These are phyloP conservation scores for Poeciliopsis infans DNA, from an alignment of 2,797 vertebrate genomes.

Conservation along the genomic window DNA sequence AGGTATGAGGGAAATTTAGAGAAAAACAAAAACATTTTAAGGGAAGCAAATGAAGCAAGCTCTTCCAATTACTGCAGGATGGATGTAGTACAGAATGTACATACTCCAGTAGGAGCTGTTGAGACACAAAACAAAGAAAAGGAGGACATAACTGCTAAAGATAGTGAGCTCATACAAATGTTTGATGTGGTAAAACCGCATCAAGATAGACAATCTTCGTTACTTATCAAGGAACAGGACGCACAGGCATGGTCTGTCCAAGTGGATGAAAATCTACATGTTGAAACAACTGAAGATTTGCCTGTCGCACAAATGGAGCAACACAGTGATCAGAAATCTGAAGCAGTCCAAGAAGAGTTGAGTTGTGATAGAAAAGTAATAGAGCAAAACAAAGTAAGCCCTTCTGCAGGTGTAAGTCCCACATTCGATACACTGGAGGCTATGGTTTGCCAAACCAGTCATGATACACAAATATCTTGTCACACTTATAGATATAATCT, in stretches of 20 bases:
- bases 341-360: slow-evolving; percentile 16
- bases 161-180: slow-evolving; percentile 6
- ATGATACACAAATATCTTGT: slow-evolving; percentile 18
- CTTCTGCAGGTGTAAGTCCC: slow-evolving; percentile 8
- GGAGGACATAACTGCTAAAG: slow-evolving; percentile 20
- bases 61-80: slow-evolving; percentile 9
- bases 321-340: slow-evolving; percentile 2
- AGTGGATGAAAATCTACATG: slow-evolving; percentile 3
- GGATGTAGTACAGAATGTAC: not conserved
- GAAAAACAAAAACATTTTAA: slow-evolving; percentile 21
- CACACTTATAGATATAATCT: slow-evolving; percentile 25
- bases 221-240: slow-evolving; percentile 2
- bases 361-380: slow-evolving; percentile 20
- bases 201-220: slow-evolving; percentile 3
- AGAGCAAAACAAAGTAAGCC: slow-evolving; percentile 30
- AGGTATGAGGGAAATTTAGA: slow-evolving; percentile 19
- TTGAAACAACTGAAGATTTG: slow-evolving; percentile 16
- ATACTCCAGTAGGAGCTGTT: not conserved
- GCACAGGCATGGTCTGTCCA: slow-evolving; percentile 10
- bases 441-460: slow-evolving; percentile 14
- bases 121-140: slow-evolving; percentile 19
- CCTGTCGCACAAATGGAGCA: slow-evolving; percentile 13
- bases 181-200: slow-evolving; percentile 21
- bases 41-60: not conserved
- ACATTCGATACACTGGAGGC: slow-evolving; percentile 23